Percentiles rank a stretch among this genome's conserved stretches.
phyloP scores from a whole-genome alignment of 2,888 invertebrate species.

The Caenorhabditis drosophilae region DNA sequence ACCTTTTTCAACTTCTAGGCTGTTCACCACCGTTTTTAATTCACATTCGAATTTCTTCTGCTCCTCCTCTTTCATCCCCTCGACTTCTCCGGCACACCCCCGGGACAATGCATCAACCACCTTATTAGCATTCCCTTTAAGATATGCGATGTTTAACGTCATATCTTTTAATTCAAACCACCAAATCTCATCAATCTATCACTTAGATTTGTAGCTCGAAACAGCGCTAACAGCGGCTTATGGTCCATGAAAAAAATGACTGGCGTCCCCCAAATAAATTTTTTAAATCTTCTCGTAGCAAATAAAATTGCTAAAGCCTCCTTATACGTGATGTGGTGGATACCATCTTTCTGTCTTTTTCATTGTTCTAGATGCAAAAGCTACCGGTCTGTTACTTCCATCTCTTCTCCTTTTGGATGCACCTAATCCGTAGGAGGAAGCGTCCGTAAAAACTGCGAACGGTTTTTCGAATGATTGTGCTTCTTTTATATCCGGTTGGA shows the following conservation, averaged over 20 bases:
- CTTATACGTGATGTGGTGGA: constrained; percentile 31
- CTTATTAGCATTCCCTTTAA: constrained; percentile 10
- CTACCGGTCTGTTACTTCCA: constrained; percentile 33
- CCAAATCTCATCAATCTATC: constrained; percentile 17
- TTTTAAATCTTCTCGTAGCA: constrained; percentile 21
- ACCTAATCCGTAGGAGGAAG: constrained; percentile 36
- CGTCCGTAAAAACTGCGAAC: constrained; percentile 48
- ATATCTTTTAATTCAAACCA: constrained; percentile 7
- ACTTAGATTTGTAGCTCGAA: constrained; percentile 2
- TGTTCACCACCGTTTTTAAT: no score
- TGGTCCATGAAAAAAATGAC: constrained; percentile 35
- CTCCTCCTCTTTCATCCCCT: no score
- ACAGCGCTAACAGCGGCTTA: constrained; percentile 16
- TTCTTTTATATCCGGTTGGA: constrained; percentile 20
- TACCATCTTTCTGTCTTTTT: constrained; percentile 32
- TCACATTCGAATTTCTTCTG: no score
- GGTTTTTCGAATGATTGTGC: constrained; percentile 7
- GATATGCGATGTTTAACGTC: constrained; percentile 7
- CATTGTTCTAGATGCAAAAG: constrained; percentile 35
- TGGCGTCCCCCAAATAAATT: constrained; percentile 21
- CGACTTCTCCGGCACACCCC: no score
- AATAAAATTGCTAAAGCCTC: constrained; percentile 39
- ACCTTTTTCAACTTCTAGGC: no score
- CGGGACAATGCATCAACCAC: constrained; percentile 25
- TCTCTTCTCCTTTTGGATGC: constrained; percentile 33